Percentiles rank a stretch among this genome's conserved stretches.
Conservation (phyloP, 2,113 vertebrate genomes). For the Tachuris rubrigastra region DNA sequence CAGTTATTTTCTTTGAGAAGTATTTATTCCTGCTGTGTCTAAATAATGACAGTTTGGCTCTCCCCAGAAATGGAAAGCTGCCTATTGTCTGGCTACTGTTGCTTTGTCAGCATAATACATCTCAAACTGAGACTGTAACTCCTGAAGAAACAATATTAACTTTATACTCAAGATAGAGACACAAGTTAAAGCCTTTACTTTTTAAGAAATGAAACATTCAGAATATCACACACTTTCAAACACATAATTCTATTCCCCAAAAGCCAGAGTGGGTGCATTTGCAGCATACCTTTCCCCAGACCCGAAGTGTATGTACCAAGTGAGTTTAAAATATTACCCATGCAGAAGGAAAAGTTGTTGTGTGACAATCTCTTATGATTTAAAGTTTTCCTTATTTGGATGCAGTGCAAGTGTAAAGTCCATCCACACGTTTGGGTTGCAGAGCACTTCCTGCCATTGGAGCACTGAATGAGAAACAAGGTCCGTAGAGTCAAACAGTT, state of each 20-base stretch:
- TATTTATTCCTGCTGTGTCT: background rate
- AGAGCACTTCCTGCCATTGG: constrained; percentile 67
- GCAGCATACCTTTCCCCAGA: background rate
- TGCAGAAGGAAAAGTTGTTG: background rate
- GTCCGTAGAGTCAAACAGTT: rapidly evolving
- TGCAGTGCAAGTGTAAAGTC: constrained; percentile 67
- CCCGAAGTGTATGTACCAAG: background rate
- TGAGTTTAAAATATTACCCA: background rate
- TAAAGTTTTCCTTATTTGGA: constrained; percentile 25
- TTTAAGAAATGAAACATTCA: background rate
- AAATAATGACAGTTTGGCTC: background rate
- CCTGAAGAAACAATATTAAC: background rate
- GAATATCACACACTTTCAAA: background rate
- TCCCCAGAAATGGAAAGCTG: background rate
- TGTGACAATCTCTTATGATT: background rate
- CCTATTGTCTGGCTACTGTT: background rate
- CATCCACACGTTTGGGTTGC: constrained; percentile 64
- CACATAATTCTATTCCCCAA: background rate
- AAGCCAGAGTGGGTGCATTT: background rate
- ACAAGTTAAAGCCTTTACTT: background rate
- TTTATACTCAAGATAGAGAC: background rate
- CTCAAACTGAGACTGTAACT: background rate
- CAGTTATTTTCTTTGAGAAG: background rate
- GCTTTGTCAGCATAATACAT: background rate
- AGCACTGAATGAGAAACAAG: background rate